Percentiles rank a stretch among this genome's conserved stretches.
Evolutionary conservation across 2,113 vertebrate species (phyloP).

Genomic region (Colaptes auratus): DNA sequence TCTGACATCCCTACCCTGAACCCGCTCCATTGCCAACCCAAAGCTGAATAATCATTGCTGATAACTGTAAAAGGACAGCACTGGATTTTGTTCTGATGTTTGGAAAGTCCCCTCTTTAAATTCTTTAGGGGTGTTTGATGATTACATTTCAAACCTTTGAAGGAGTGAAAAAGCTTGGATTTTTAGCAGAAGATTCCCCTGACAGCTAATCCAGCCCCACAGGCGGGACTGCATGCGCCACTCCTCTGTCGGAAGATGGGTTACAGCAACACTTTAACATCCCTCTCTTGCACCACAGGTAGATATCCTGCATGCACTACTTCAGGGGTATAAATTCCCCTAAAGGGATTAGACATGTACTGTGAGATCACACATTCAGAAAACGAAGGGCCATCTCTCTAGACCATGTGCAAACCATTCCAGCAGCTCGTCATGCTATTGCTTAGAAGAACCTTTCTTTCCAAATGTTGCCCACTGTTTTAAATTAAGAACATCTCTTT

Average conservation of each 20-base stretch:
- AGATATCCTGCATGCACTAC: neutral
- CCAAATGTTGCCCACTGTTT: neutral
- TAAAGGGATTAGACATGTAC: neutral
- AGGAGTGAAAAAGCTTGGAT: neutral
- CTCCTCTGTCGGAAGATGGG: neutral
- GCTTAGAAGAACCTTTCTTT: neutral
- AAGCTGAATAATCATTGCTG: neutral
- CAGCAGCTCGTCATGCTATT: neutral
- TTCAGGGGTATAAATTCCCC: neutral
- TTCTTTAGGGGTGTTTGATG: neutral
- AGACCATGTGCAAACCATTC: neutral
- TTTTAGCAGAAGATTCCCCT: neutral
- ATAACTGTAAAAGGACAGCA: neutral
- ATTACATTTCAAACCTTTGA: neutral
- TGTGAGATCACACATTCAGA: neutral
- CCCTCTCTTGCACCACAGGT: neutral
- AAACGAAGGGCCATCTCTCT: neutral
- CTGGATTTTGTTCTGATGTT: neutral
- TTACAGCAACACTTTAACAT: neutral
- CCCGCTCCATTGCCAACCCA: neutral
- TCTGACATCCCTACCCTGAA: neutral
- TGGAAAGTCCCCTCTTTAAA: neutral
- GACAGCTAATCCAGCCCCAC: neutral
- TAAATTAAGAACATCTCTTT: neutral
- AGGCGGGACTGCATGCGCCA: fast-evolving